Evolutionary conservation across 2,888 invertebrate genomes (phyloP).

Genomic region (Agriopis leucophaearia): DNA sequence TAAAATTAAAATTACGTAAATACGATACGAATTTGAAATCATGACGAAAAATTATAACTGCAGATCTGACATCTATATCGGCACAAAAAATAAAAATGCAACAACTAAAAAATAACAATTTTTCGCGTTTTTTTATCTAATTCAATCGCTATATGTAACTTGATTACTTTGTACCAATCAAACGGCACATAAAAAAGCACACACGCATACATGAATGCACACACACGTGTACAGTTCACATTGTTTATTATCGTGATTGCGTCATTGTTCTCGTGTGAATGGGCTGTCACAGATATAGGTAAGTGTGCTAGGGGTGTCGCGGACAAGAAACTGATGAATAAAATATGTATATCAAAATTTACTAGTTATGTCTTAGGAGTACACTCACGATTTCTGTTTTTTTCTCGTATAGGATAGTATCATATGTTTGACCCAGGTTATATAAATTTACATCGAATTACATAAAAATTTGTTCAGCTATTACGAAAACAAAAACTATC

Average conservation of each 20-base stretch:
- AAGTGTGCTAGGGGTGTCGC: conserved; percentile 21
- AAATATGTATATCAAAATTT: background rate
- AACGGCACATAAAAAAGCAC: conserved; percentile 22
- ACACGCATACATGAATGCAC: conserved; percentile 26
- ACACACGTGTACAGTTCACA: conserved; percentile 35
- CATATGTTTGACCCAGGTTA: too few relatives aligned
- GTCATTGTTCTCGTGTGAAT: conserved; percentile 52
- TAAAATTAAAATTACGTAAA: too few relatives aligned
- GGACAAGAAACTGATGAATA: background rate
- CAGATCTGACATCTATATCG: background rate
- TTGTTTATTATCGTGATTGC: conserved; percentile 50
- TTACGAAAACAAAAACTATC: too few relatives aligned
- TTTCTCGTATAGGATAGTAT: too few relatives aligned
- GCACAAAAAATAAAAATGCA: background rate
- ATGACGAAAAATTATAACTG: too few relatives aligned
- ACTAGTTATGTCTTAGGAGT: too few relatives aligned
- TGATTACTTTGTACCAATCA: conserved; percentile 38
- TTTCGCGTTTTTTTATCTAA: background rate
- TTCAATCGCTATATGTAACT: conserved; percentile 13
- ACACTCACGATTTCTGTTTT: too few relatives aligned
- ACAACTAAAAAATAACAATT: background rate
- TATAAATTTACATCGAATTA: too few relatives aligned
- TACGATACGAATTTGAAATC: too few relatives aligned
- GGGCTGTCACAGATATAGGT: conserved; percentile 46
- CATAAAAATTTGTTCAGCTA: too few relatives aligned